A percentile compares a stretch with the other conserved stretches of the same genome.
These are phyloP conservation scores for Austrolebias charrua DNA, from an alignment of 2,797 vertebrate genomes.

Conservation along the genomic window DNA sequence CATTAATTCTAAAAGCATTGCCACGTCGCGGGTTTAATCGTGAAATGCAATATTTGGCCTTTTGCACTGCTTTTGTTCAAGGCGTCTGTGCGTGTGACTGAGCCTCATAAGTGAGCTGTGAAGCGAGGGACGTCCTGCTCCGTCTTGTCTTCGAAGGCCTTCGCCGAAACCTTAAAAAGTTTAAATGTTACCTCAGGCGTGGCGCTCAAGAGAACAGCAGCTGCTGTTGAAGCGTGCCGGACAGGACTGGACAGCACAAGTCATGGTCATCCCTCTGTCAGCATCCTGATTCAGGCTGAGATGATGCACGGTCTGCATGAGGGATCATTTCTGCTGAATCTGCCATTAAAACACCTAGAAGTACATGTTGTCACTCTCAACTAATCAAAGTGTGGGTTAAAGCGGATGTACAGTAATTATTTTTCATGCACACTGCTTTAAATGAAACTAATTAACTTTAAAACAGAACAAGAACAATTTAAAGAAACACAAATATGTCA, in stretches of 20 bases:
- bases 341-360: too few relatives aligned
- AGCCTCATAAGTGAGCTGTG: conserved; percentile 47
- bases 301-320: conserved; percentile 4
- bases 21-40: conserved; percentile 21
- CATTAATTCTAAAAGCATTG: conserved; percentile 12
- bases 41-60: neutral
- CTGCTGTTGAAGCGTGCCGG: conserved; percentile 51
- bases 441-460: too few relatives aligned
- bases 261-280: conserved; percentile 64
- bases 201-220: conserved; percentile 55
- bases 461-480: too few relatives aligned
- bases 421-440: too few relatives aligned
- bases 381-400: too few relatives aligned
- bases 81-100: conserved; percentile 38
- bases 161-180: conserved; percentile 40
- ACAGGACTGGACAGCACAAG: conserved; percentile 73
- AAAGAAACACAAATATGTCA: too few relatives aligned
- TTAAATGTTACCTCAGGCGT: conserved; percentile 62
- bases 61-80: neutral
- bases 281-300: conserved; percentile 25
- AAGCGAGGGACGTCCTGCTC: conserved; percentile 62
- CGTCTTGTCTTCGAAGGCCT: conserved; percentile 63
- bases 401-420: too few relatives aligned
- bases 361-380: too few relatives aligned
- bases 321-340: conserved; percentile 5